Evolutionary conservation across 2,888 invertebrate genomes (phyloP).

Genomic region (Xestobium rufovillosum): DNA sequence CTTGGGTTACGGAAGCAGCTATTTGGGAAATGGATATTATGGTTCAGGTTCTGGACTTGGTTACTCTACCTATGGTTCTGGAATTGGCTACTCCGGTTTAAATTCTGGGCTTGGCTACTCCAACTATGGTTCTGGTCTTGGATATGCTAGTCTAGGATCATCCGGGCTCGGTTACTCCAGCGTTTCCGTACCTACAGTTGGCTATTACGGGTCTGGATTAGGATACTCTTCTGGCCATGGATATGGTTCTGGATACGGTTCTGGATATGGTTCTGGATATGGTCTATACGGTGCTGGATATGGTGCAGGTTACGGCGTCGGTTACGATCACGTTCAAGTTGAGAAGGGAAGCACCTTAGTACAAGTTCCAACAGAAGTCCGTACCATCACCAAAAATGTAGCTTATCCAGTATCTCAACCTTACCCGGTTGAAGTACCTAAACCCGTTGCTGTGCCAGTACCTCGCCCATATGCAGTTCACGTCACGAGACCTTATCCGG

Average conservation of each 20-base stretch:
- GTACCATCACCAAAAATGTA: conserved; percentile 29
- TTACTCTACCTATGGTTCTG: conserved; percentile 3
- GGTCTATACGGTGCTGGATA: conserved; percentile 1
- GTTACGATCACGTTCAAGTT: conserved; percentile 10
- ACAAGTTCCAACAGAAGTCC: conserved; percentile 20
- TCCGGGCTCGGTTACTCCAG: too few relatives aligned
- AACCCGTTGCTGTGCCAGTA: conserved; percentile 29
- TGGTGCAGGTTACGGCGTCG: conserved; percentile 3
- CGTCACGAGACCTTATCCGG: conserved; percentile 26
- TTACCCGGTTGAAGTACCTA: conserved; percentile 32
- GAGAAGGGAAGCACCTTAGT: conserved; percentile 9
- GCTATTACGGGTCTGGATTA: too few relatives aligned
- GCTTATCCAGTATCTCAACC: conserved; percentile 35
- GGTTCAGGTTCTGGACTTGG: not conserved
- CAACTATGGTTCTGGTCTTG: too few relatives aligned
- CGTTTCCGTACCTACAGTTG: too few relatives aligned
- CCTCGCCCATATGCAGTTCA: conserved; percentile 34
- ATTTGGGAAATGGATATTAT: conserved; percentile 3
- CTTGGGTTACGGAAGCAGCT: conserved; percentile 11
- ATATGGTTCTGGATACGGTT: conserved; percentile 6
- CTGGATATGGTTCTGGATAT: conserved; percentile 5
- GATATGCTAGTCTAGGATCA: too few relatives aligned
- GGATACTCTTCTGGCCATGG: conserved; percentile 3
- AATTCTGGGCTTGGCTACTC: too few relatives aligned
- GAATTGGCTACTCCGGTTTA: conserved; percentile 6